Percentiles rank a stretch among this genome's conserved stretches.
These are phyloP conservation scores for Synanthedon formicaeformis DNA, from an alignment of 2,888 invertebrate species.

Conservation along the genomic window DNA sequence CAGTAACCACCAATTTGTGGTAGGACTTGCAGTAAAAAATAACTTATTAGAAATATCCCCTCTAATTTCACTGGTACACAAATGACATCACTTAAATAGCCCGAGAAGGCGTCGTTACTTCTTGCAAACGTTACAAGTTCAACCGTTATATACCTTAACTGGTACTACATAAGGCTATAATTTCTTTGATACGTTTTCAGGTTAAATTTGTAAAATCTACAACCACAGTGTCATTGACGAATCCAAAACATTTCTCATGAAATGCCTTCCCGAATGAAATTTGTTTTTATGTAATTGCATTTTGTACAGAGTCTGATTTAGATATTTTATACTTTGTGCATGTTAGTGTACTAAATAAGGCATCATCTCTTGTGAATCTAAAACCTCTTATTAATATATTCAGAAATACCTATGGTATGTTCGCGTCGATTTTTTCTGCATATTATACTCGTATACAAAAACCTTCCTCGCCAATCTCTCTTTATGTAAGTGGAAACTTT, in stretches of 20 bases:
- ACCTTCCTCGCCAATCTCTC: no score
- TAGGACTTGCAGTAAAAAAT: no score
- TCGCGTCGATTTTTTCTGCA: no score
- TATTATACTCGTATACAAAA: no score
- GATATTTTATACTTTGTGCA: background rate
- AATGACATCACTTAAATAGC: conserved; percentile 28
- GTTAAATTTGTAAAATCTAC: conserved; percentile 4
- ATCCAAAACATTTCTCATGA: conserved; percentile 33
- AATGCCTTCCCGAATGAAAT: conserved; percentile 21
- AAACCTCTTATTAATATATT: no score
- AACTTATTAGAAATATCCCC: background rate
- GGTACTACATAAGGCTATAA: conserved; percentile 1
- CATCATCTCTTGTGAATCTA: no score
- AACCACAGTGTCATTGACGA: conserved; percentile 27
- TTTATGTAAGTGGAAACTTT: no score
- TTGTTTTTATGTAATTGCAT: background rate
- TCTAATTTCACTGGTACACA: conserved; percentile 6
- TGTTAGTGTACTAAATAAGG: no score
- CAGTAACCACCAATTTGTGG: no score
- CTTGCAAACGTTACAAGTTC: background rate
- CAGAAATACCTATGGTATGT: no score
- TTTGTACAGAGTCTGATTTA: background rate
- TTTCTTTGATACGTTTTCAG: background rate
- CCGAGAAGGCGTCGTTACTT: conserved; percentile 26
- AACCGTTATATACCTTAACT: background rate